Conservation (phyloP, 2,113 vertebrate species). For the Silurus glanis region DNA sequence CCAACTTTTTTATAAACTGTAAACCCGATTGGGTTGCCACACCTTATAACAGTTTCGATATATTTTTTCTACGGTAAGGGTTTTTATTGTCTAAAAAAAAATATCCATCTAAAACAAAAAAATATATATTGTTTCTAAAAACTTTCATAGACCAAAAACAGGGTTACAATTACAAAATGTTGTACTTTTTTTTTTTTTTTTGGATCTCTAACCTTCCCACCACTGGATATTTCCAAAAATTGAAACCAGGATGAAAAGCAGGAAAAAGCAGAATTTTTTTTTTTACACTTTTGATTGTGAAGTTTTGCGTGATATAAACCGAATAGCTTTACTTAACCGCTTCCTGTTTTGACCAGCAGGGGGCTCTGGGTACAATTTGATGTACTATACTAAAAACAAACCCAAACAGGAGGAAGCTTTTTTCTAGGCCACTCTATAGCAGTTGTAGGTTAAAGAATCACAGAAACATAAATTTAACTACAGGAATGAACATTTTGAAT, state of each 20-base stretch:
- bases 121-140: neutral
- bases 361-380: neutral
- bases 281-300: neutral
- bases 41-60: neutral
- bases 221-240: too few relatives aligned
- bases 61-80: neutral
- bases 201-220: neutral
- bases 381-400: neutral
- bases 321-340: neutral
- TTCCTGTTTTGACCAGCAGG: conserved; percentile 15
- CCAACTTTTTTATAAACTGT: neutral
- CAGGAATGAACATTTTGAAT: too few relatives aligned
- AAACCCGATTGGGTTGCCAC: neutral
- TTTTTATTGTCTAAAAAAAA: neutral
- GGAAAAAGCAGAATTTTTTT: neutral
- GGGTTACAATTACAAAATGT: too few relatives aligned
- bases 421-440: neutral
- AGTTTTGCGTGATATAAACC: neutral
- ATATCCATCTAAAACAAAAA: neutral
- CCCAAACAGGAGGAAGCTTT: neutral
- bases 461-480: neutral
- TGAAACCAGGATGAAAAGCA: neutral
- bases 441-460: neutral
- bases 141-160: neutral
- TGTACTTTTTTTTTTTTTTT: neutral